A percentile compares a stretch with the other conserved stretches of the same genome.
These are phyloP conservation scores for Pseudotriccus pelzelni DNA, from an alignment of 2,797 vertebrate genomes.

Conservation along the genomic window DNA sequence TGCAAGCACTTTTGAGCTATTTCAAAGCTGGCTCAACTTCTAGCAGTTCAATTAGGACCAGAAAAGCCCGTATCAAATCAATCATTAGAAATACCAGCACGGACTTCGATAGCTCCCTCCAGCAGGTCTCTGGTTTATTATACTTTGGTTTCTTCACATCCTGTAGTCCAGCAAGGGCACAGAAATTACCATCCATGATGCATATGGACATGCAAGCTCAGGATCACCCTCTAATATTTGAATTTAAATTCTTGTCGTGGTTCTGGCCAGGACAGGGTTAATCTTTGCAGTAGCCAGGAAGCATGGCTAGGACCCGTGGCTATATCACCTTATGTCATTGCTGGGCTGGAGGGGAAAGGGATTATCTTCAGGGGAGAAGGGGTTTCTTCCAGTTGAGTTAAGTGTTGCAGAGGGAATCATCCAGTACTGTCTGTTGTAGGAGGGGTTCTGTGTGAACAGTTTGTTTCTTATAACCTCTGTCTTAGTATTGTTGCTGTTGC, in stretches of 20 bases:
- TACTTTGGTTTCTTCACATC: background rate
- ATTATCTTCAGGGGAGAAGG: background rate
- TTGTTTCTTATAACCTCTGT: background rate
- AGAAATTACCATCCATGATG: background rate
- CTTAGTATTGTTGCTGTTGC: background rate
- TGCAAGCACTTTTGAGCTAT: background rate
- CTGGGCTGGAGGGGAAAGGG: background rate
- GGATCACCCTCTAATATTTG: background rate
- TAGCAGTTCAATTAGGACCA: background rate
- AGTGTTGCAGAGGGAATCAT: background rate
- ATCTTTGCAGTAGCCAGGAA: background rate
- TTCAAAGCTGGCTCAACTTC: slow-evolving; percentile 19
- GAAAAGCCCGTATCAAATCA: slow-evolving; percentile 29
- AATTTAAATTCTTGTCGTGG: background rate
- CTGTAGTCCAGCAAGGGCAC: background rate
- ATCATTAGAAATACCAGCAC: background rate
- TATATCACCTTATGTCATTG: background rate
- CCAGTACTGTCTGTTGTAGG: background rate
- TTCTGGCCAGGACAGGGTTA: background rate
- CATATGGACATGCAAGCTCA: background rate
- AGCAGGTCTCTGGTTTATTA: background rate
- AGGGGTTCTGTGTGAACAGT: too few relatives aligned
- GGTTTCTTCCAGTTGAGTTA: background rate
- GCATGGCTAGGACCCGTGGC: background rate
- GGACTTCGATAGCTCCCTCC: background rate